phyloP scores from a whole-genome alignment of 1,140 invertebrate genomes.

The Pseudomyrmex sp. region DNA sequence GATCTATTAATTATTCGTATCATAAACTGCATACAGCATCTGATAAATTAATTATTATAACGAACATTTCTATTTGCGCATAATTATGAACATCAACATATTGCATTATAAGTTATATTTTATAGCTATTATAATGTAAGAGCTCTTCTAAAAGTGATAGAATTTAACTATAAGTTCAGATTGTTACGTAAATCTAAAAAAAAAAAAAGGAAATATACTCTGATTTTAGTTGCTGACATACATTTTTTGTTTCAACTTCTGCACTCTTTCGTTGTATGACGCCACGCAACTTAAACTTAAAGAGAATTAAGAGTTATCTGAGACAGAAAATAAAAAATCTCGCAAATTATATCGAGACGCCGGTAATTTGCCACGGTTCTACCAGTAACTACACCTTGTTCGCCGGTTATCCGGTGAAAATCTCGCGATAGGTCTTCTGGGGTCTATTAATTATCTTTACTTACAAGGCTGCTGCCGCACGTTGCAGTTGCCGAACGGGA shows the following conservation, averaged over 20 bases:
- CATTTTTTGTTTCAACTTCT: neutral
- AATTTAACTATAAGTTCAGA: too few species aligned
- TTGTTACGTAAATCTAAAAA: too few species aligned
- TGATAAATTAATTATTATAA: slow-evolving; percentile 54
- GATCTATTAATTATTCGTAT: slow-evolving; percentile 58
- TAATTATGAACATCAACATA: slow-evolving; percentile 50
- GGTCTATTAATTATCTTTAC: slow-evolving; percentile 83
- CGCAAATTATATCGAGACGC: slow-evolving; percentile 62
- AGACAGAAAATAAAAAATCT: slow-evolving; percentile 38
- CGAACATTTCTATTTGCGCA: slow-evolving; percentile 43
- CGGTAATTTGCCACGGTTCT: slow-evolving; percentile 77
- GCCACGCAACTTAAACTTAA: neutral
- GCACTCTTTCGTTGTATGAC: neutral
- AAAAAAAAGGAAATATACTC: too few species aligned
- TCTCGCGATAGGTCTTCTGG: slow-evolving; percentile 74
- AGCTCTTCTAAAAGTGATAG: neutral
- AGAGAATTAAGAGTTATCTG: slow-evolving; percentile 9
- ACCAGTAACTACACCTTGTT: slow-evolving; percentile 73
- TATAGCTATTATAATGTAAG: slow-evolving; percentile 24
- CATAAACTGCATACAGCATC: slow-evolving; percentile 40
- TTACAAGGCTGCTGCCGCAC: slow-evolving; percentile 54
- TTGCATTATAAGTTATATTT: slow-evolving; percentile 6
- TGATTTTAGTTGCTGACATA: too few species aligned
- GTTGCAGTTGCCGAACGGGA: slow-evolving; percentile 35
- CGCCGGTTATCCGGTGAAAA: slow-evolving; percentile 75